Evolutionary conservation across 2,888 invertebrate species (phyloP), one percentile per base, ranked within the genome.

Genomic region (Calephelis perditalis): DNA sequence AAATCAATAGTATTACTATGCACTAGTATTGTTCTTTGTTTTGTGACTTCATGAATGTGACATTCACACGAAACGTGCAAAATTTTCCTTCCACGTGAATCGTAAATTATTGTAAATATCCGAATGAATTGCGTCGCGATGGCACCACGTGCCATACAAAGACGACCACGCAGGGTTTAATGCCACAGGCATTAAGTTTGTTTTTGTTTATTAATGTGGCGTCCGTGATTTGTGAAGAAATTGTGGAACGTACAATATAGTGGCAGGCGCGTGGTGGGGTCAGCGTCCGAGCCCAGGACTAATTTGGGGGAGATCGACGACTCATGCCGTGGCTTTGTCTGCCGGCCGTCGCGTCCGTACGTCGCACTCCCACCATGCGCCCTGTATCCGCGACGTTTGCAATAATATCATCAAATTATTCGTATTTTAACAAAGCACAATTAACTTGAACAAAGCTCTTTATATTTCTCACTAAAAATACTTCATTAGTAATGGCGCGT

Each of bases 231-330:
- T 62, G 57, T 60, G 56, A 47, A 62, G 60, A 63, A 59, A 60
- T 47, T 52, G 63, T 63, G 66, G 40, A 57, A 58, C 65, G 66
- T 59, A 64, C 57, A 62, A 52, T 70, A 68, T 70, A 68, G 73
- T 66, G 65, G 62, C 70, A 65, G 66, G 72, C 71, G 73, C 70
- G 69, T 75, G 76, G 77, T 77, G 78, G 78, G 89, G 88, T 87
- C 88, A 88, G 79, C 86, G 88, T 84, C 87, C 88, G 76, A 81
- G 82, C 82, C 79, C 88, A 87, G 87, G 87, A 89, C 88, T 90
- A 90, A 90, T 89, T 90, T 82, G 87, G 90, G 84, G 90, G 85
- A 86, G 88, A 87, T 83, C 88, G 86, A 79, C 88, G 89, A 85
- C 86, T 86, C 79, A 78, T 75, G 81, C 63, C 68, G 64, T 63